These are phyloP conservation scores for Diloba caeruleocephala DNA, from an alignment of 2,888 invertebrate genomes.

Conservation along the genomic window DNA sequence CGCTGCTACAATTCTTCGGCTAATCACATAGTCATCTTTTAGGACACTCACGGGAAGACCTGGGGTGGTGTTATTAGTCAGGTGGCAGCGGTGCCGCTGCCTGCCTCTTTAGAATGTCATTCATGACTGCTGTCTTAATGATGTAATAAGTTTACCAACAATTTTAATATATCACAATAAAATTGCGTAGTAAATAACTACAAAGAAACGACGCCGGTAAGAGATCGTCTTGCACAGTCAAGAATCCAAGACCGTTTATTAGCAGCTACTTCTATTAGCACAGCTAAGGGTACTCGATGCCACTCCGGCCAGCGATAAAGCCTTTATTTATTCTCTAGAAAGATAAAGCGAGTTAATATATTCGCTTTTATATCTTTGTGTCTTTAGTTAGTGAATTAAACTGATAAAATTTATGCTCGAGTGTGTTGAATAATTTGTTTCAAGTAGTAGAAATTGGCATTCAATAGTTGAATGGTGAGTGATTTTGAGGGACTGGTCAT, in stretches of 20 bases:
- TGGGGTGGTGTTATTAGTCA: too few relatives aligned
- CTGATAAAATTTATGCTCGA: constrained; percentile 42
- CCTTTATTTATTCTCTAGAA: constrained; percentile 48
- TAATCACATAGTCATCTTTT: too few relatives aligned
- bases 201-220: constrained; percentile 16
- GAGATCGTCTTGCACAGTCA: constrained; percentile 45
- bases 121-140: too few relatives aligned
- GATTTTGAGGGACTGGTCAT: neutral
- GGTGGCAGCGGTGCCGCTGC: too few relatives aligned
- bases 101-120: too few relatives aligned
- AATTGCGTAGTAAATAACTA: constrained; percentile 20
- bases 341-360: constrained; percentile 51
- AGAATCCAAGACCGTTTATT: constrained; percentile 44
- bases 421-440: constrained; percentile 37
- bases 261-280: constrained; percentile 49
- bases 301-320: constrained; percentile 47
- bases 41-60: too few relatives aligned
- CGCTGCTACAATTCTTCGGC: too few relatives aligned
- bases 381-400: constrained; percentile 37
- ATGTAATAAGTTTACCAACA: too few relatives aligned
- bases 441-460: too few relatives aligned
- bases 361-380: constrained; percentile 42
- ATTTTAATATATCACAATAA: neutral
- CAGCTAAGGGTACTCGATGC: constrained; percentile 49
- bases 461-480: constrained; percentile 12